Evolutionary conservation across 30 jellyfish, hydroid and myxozoan genomes (phyloP), one percentile per base, ranked within the genome.

Genomic region (Nemopilema nomurai): DNA sequence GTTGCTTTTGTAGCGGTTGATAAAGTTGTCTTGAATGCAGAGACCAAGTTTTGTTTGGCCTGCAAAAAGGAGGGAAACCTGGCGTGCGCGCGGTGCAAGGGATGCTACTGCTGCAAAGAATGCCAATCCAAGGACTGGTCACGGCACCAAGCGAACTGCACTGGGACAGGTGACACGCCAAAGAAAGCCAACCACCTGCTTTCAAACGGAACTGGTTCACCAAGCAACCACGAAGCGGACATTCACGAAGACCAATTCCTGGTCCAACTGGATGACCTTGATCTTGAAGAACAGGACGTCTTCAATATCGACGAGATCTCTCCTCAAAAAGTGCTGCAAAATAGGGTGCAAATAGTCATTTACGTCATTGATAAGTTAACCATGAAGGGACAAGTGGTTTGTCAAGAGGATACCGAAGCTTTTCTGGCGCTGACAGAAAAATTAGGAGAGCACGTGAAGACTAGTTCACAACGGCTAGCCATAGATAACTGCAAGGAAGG

Each of bases 51-150:
- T 20, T 84, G 93, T 26, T 32, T 84, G 17, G 69, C 77, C 24
- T 84, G 93, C 65, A 8, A 51, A 77, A 84, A 84, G 50, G 83
- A 71, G 32, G 93, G 93, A 32, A 33, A 28, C 51, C 75, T 72
- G 63, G 78, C 62, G 7, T 84, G 93, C 83, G 69, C 73, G 24
- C 79, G 93, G 9, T 84, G 93, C 82, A 80, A 88, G 53, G 84
- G 89, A 4, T 83, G 91, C 22, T 88, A 88, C 77, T 88, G 96
- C 69, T 71, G 90, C 64, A 79, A 41, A 30, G 91, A 88, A 0
- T 88, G 96, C 80, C 96, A 88, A 62, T 41, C 76, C 19, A n/a
- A n/a, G n/a, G 83, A 88, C 74, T 88, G 96, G 96, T 84, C 96
- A 28, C 27, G 33, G 51, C 96, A 88, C 63, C 91, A 80, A 49